These are phyloP conservation scores for Cosmia trapezina DNA, from an alignment of 2,888 invertebrate species.

Conservation along the genomic window DNA sequence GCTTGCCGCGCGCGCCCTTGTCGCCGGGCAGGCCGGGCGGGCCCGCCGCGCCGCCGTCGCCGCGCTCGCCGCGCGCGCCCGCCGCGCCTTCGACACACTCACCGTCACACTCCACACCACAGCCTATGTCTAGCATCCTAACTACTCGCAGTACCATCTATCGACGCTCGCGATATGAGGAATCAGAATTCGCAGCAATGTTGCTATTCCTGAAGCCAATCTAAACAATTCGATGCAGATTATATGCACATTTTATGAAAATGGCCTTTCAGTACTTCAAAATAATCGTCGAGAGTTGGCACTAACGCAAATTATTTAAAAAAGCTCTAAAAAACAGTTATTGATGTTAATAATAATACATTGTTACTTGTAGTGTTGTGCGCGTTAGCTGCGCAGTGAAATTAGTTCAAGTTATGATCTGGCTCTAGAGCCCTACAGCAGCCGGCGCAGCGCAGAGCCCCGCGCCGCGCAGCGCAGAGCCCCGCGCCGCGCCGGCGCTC, in stretches of 20 bases:
- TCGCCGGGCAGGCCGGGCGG: slow-evolving; percentile 95
- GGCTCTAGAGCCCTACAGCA: slow-evolving; percentile 10
- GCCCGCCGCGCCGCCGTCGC: slow-evolving; percentile 94
- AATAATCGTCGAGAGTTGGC: slow-evolving; percentile 23
- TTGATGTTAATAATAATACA: slow-evolving; percentile 39
- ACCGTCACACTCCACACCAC: slow-evolving; percentile 80
- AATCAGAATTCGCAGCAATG: background rate
- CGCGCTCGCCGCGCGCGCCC: slow-evolving; percentile 94
- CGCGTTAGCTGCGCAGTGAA: slow-evolving; percentile 43
- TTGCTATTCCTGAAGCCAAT: background rate
- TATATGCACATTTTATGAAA: background rate
- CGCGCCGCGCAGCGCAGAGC: slow-evolving; percentile 6
- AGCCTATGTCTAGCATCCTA: background rate
- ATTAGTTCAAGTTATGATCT: slow-evolving; percentile 40
- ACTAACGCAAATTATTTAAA: slow-evolving; percentile 1
- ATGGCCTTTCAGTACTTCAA: background rate
- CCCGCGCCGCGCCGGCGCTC: slow-evolving; percentile 19
- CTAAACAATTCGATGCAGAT: background rate
- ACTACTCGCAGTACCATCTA: slow-evolving; percentile 34
- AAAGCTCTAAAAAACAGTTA: slow-evolving; percentile 42
- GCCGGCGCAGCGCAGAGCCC: slow-evolving; percentile 3
- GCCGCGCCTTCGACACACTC: slow-evolving; percentile 89
- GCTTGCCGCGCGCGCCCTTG: slow-evolving; percentile 97
- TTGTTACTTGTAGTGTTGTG: slow-evolving; percentile 47
- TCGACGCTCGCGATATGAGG: background rate